Percentiles rank a stretch among this genome's conserved stretches.
Evolutionary conservation across 1,140 invertebrate species (phyloP).

Genomic region (Potamilus streckersoni): DNA sequence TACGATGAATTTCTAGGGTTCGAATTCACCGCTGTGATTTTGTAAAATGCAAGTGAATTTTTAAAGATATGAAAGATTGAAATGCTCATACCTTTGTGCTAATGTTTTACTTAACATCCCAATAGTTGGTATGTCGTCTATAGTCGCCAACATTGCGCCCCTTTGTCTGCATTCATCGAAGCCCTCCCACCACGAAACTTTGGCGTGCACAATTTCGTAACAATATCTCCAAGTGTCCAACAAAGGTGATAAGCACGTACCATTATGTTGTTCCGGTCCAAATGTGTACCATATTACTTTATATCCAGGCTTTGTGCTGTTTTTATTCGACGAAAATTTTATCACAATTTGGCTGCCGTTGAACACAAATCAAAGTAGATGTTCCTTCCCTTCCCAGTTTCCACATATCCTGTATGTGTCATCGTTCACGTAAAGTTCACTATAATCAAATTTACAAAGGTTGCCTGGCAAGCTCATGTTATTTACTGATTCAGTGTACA

Average conservation of each 20-base stretch:
- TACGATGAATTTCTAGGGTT: no score
- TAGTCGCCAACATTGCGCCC: constrained; percentile 11
- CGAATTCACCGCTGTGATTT: no score
- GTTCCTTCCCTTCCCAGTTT: constrained; percentile 16
- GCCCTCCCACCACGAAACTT: constrained; percentile 8
- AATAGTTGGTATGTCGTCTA: constrained; percentile 13
- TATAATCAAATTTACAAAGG: constrained; percentile 19
- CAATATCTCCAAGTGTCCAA: constrained; percentile 14
- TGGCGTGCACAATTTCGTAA: constrained; percentile 8
- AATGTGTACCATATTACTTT: constrained; percentile 2
- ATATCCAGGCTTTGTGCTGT: not conserved
- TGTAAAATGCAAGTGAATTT: no score
- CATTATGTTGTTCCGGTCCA: not conserved
- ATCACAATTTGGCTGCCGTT: constrained; percentile 6
- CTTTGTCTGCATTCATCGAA: constrained; percentile 4
- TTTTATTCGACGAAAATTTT: constrained; percentile 6
- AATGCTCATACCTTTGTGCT: constrained; percentile 7
- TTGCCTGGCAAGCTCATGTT: constrained; percentile 15
- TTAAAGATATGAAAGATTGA: not conserved
- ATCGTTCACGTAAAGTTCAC: constrained; percentile 9
- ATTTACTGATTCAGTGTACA: constrained; percentile 18
- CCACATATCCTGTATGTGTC: constrained; percentile 8
- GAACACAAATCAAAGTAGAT: constrained; percentile 15
- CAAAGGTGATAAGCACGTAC: constrained; percentile 5
- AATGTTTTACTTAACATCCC: not conserved